Evolutionary conservation across 2,888 invertebrate genomes (phyloP).

Genomic region (Drosophila atripex): DNA sequence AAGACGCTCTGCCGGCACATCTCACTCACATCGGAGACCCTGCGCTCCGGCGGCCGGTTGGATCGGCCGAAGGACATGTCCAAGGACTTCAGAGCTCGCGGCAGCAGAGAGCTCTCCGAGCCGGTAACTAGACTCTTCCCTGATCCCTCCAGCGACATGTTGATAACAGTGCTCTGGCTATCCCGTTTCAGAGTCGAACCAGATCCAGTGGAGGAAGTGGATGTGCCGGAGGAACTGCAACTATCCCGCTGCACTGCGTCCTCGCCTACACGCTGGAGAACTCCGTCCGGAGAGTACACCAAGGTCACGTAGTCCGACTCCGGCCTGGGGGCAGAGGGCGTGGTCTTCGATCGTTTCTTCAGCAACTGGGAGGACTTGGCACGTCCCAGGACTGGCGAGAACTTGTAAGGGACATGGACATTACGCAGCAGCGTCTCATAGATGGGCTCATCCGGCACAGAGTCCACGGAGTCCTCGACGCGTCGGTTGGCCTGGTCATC

Average conservation of each 20-base stretch:
- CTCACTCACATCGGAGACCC: conserved; percentile 82
- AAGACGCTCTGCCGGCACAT: conserved; percentile 84
- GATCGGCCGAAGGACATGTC: conserved; percentile 76
- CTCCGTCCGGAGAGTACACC: conserved; percentile 80
- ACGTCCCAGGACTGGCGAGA: conserved; percentile 82
- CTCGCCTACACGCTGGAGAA: conserved; percentile 79
- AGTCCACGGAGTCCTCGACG: conserved; percentile 19
- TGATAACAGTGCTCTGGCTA: conserved; percentile 74
- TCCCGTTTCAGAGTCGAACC: conserved; percentile 73
- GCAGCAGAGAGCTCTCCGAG: conserved; percentile 80
- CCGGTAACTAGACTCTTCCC: conserved; percentile 73
- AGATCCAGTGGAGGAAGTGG: conserved; percentile 40
- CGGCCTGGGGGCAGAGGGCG: conserved; percentile 67
- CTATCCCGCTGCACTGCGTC: conserved; percentile 70
- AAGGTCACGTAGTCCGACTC: conserved; percentile 84
- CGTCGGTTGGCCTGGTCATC: conserved; percentile 55
- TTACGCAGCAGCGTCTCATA: conserved; percentile 83
- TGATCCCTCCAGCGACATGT: conserved; percentile 61
- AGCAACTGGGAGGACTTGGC: conserved; percentile 81
- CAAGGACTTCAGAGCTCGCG: conserved; percentile 76
- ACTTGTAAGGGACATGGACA: conserved; percentile 84
- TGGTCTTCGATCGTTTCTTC: conserved; percentile 62
- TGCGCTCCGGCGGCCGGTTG: conserved; percentile 81
- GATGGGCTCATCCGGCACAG: conserved; percentile 78
- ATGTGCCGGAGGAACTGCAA: conserved; percentile 59